Conservation (phyloP, 2,797 vertebrate genomes). For the Hyperoplus lanceolatus region DNA sequence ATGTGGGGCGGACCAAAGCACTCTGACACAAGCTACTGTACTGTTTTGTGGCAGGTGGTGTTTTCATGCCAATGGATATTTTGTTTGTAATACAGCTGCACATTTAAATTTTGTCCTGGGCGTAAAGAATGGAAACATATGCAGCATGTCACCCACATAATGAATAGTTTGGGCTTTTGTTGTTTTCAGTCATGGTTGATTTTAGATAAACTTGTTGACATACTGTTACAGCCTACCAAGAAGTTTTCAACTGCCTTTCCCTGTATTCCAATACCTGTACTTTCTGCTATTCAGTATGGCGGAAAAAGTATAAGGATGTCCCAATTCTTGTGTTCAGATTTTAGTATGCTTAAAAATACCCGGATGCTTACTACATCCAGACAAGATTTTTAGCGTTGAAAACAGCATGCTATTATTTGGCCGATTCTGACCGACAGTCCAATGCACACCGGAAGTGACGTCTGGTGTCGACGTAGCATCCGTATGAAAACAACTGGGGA, state of each 20-base stretch:
- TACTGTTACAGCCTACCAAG: conserved; percentile 45
- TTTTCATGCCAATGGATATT: conserved; percentile 57
- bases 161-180: conserved; percentile 63
- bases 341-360: no score
- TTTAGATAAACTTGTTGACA: conserved; percentile 75
- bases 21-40: conserved; percentile 60
- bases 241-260: conserved; percentile 32
- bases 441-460: no score
- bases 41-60: conserved; percentile 62
- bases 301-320: no score
- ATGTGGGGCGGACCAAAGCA: conserved; percentile 70
- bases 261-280: no score
- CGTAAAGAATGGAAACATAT: conserved; percentile 59
- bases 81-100: conserved; percentile 57
- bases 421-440: no score
- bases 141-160: conserved; percentile 68
- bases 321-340: no score
- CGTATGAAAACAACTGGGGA: no score
- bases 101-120: conserved; percentile 54
- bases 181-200: conserved; percentile 68
- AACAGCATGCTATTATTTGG: no score
- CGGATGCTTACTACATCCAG: no score
- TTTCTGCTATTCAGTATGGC: conserved; percentile 13
- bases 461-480: no score
- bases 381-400: no score